These are phyloP conservation scores for Acrocyrtus sp. DNA, from an alignment of 2,888 invertebrate genomes.

Conservation along the genomic window DNA sequence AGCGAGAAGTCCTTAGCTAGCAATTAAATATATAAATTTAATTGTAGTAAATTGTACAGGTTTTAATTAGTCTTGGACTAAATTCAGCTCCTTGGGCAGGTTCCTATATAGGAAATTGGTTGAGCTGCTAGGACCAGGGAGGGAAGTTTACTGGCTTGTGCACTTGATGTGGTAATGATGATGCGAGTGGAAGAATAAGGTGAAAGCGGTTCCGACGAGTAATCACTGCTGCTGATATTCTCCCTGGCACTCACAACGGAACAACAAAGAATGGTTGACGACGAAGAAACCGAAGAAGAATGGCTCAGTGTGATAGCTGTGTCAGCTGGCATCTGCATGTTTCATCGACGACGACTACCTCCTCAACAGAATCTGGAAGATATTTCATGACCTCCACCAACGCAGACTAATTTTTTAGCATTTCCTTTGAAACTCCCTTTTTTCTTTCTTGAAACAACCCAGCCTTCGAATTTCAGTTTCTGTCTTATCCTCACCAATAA, in stretches of 20 bases:
- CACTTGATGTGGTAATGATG: conserved; percentile 25
- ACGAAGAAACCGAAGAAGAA: conserved; percentile 35
- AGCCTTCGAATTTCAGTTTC: too few species aligned
- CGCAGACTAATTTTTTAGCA: conserved; percentile 1
- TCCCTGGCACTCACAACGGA: conserved; percentile 26
- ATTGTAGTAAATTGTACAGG: conserved; percentile 25
- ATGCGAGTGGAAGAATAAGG: conserved; percentile 29
- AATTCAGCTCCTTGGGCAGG: conserved; percentile 53
- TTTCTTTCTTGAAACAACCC: too few species aligned
- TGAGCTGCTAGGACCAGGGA: conserved; percentile 29
- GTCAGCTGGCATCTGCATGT: conserved; percentile 50
- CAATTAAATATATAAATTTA: conserved; percentile 6
- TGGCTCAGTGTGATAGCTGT: conserved; percentile 28
- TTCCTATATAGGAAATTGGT: conserved; percentile 34
- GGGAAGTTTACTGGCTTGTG: conserved; percentile 7
- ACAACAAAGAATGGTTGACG: conserved; percentile 26
- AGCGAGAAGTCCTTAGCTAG: not conserved
- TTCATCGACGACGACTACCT: conserved; percentile 32
- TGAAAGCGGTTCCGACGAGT: conserved; percentile 1
- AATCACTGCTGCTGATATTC: conserved; percentile 18
- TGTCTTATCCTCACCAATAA: too few species aligned
- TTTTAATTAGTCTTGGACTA: conserved; percentile 27
- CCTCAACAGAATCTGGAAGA: conserved; percentile 36
- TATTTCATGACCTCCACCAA: conserved; percentile 46
- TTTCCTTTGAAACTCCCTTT: too few species aligned